Conservation (phyloP, 2,113 vertebrate genomes). For the Apteryx owenii region DNA sequence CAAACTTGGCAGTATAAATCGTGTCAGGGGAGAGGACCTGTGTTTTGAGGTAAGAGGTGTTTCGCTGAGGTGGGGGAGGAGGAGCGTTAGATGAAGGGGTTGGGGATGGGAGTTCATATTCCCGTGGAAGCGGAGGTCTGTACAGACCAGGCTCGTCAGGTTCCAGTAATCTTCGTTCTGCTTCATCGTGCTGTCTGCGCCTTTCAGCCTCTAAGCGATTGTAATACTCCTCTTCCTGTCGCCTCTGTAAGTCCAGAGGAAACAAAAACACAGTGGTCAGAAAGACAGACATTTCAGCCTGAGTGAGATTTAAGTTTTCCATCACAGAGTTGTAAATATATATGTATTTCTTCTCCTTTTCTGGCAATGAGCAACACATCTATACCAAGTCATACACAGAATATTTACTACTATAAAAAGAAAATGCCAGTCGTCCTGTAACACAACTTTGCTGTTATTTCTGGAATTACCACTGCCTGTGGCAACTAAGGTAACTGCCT, state of each 20-base stretch:
- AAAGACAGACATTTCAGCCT: not conserved
- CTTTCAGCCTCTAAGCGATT: constrained; percentile 94
- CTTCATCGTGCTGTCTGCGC: constrained; percentile 95
- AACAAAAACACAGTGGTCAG: constrained; percentile 60
- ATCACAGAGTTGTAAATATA: not conserved
- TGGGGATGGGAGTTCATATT: constrained; percentile 88
- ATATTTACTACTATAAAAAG: not conserved
- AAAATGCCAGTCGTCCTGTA: not conserved
- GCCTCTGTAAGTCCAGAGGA: constrained; percentile 85
- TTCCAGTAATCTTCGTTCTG: constrained; percentile 91
- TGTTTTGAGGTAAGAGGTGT: constrained; percentile 98
- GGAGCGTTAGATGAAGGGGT: constrained; percentile 83
- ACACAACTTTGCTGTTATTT: not conserved
- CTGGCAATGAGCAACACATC: not conserved
- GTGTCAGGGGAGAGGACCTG: constrained; percentile 96
- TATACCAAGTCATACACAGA: not conserved
- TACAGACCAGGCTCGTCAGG: constrained; percentile 96
- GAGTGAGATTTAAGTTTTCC: not conserved
- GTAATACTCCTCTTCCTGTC: constrained; percentile 99
- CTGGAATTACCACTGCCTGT: not conserved
- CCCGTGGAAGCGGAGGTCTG: constrained; percentile 94
- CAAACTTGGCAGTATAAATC: constrained; percentile 98
- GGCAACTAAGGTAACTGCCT: not conserved
- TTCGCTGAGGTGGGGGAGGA: constrained; percentile 96
- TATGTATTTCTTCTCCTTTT: not conserved